Base-by-base conservation (phyloP, 2,113 vertebrate genomes). In the Myrmophylax atrothorax region DNA sequence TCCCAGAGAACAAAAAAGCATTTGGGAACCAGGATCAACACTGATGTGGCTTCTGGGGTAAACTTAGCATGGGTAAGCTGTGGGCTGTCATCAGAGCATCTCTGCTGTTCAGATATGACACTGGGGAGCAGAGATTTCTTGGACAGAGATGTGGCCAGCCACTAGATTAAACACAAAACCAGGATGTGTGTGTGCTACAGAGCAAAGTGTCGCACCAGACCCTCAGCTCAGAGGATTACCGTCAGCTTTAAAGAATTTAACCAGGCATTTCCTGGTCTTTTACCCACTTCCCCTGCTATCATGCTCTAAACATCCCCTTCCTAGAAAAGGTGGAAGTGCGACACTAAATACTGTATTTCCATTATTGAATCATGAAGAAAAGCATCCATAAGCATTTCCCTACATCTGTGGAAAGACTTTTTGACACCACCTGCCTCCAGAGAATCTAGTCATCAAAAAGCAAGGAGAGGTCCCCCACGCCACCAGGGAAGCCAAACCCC, bases 181-280 rank as follows among this genome's bases (percentile, higher is more conserved):
- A 95, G 94, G 93, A 92, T 49, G 64, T 3, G 9, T 3, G 9
- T 44, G 72, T 37, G 14, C 37, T 62, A 24, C n/a, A 56, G 60
- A 17, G 72, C 40, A 89, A 69, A 70, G 76, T 47, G 70, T 13
- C 7, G 8, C 44, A 79, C 37, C 52, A 87, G 80, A 76, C n/a
- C 26, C 50, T 62, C 73, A 59, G 53, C 46, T 91, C 88, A 90
- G 56, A 25, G 47, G 47, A 90, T 22, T 56, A 88, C 35, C 1
- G 10, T 52, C 79, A 93, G 60, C 90, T 81, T 67, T 86, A 74
- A 93, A 90, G 82, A 95, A 91, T 95, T 73, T 74, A 93, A 67
- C 35, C 52, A 56, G 38, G 67, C 79, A 70, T 89, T 96, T 96
- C 90, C 92, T 89, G 60, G 40, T 78, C 56, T 91, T 55, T 91